phyloP scores from a whole-genome alignment of 2,113 vertebrate species.

The Taurulus bubalis region DNA sequence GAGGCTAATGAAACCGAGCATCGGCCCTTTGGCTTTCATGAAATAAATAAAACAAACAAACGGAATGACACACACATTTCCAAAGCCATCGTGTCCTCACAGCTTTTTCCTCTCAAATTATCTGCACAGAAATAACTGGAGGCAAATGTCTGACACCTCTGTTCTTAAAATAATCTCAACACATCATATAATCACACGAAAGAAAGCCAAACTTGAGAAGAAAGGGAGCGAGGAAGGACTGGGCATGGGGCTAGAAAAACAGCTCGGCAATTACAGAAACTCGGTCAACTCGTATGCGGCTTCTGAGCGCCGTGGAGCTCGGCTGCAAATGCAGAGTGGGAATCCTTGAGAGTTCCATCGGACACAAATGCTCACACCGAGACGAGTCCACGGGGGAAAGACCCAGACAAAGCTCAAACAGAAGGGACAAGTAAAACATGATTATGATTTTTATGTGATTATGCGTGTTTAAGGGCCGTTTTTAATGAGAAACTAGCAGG shows the following conservation, averaged over 20 bases:
- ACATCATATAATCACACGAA: neutral
- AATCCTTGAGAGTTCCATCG: slow-evolving; percentile 44
- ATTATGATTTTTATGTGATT: neutral
- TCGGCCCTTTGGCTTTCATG: neutral
- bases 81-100: neutral
- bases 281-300: slow-evolving; percentile 13
- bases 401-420: slow-evolving; percentile 42
- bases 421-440: slow-evolving; percentile 36
- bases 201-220: neutral
- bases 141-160: slow-evolving; percentile 1
- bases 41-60: slow-evolving; percentile 20
- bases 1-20: slow-evolving; percentile 10
- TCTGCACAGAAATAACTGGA: slow-evolving; percentile 17
- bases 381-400: slow-evolving; percentile 14
- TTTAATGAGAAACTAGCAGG: neutral
- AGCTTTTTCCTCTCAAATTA: neutral
- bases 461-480: neutral
- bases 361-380: slow-evolving; percentile 27
- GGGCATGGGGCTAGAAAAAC: neutral
- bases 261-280: neutral
- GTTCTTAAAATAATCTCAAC: slow-evolving; percentile 32
- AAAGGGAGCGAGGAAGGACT: neutral
- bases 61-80: neutral
- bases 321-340: slow-evolving; percentile 1
- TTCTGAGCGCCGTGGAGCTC: neutral